phyloP scores from a whole-genome alignment of 2,797 vertebrate species.

The Syncerus caffer region DNA sequence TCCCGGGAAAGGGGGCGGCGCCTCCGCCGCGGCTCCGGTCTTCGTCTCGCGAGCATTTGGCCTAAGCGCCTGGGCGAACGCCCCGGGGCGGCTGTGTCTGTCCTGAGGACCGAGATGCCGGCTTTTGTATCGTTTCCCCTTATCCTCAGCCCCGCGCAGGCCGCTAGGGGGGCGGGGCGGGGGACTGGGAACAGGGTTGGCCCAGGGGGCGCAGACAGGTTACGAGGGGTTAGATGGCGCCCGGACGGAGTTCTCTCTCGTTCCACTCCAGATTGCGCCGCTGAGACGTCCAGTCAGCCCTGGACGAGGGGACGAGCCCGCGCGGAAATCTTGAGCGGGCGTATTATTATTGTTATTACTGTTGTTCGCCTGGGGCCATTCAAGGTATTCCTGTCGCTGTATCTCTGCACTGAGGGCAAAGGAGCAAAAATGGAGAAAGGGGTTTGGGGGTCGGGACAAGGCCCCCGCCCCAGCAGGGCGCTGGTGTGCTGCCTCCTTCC shows the following conservation, averaged over 20 bases:
- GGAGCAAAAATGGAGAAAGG: not conserved
- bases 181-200: not conserved
- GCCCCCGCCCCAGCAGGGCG: too few species aligned
- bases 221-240: fast-evolving
- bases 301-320: not conserved
- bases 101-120: not conserved
- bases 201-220: not conserved
- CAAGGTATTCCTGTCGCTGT: not conserved
- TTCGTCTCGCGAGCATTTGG: not conserved
- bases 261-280: not conserved
- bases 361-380: not conserved
- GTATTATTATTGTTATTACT: not conserved
- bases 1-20: not conserved
- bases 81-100: too few species aligned
- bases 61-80: not conserved
- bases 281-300: not conserved
- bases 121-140: not conserved
- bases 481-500: not conserved
- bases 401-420: not conserved
- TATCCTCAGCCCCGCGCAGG: fast-evolving
- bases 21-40: too few species aligned
- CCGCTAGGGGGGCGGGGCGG: not conserved
- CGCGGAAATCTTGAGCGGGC: not conserved
- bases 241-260: not conserved
- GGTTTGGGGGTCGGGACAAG: not conserved